A percentile compares a stretch with the other conserved stretches of the same genome.
phyloP scores from a whole-genome alignment of 2,888 invertebrate genomes.

The Thereva unica region DNA sequence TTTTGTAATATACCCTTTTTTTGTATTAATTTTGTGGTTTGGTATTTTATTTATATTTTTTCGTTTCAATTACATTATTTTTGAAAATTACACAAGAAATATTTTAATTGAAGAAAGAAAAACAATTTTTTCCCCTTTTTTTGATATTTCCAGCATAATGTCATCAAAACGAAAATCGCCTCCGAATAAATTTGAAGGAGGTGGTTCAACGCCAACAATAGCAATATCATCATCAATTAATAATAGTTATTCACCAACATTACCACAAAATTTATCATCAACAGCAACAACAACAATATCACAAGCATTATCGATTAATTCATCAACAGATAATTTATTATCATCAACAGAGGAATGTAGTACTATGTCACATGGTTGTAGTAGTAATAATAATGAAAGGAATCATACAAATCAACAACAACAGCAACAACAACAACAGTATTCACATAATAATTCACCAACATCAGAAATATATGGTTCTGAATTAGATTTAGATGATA shows the following conservation, averaged over 20 bases:
- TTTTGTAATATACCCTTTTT: too few species aligned
- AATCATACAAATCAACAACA: slow-evolving; percentile 16
- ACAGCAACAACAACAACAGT: slow-evolving; percentile 19
- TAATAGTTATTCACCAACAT: slow-evolving; percentile 25
- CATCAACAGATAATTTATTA: slow-evolving; percentile 23
- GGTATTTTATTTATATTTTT: too few species aligned
- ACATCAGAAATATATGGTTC: slow-evolving; percentile 37
- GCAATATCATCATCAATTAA: slow-evolving; percentile 21
- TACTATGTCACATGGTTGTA: slow-evolving; percentile 29
- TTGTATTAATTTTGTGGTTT: too few species aligned
- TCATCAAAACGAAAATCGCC: slow-evolving; percentile 97
- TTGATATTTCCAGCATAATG: slow-evolving; percentile 76
- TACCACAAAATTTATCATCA: slow-evolving; percentile 20
- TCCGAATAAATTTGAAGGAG: slow-evolving; percentile 88
- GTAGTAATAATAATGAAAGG: not conserved
- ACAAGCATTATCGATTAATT: slow-evolving; percentile 12
- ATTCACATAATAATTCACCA: slow-evolving; percentile 36
- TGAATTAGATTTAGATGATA: slow-evolving; percentile 39
- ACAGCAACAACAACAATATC: slow-evolving; percentile 35
- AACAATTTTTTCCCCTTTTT: not conserved
- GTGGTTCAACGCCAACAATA: slow-evolving; percentile 55
- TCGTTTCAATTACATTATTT: too few species aligned
- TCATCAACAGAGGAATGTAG: slow-evolving; percentile 31
- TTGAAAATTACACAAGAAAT: too few species aligned
- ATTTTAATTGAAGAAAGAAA: too few species aligned